Base-by-base conservation (phyloP, 1,140 invertebrate genomes). In the Macrostomum lignano region DNA sequence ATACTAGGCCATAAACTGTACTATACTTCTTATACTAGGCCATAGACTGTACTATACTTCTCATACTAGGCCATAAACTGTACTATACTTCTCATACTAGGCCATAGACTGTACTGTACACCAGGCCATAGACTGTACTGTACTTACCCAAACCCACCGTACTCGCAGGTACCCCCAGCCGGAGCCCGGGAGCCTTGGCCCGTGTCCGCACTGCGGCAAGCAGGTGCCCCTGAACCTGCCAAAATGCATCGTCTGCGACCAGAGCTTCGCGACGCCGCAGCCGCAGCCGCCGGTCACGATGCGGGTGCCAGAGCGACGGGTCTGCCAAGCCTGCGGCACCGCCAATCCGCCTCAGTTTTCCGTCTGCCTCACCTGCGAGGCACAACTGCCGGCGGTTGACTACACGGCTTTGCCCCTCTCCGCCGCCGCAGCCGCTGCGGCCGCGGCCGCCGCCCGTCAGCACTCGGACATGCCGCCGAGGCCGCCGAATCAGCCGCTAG, bases 241-340 rank as follows among this genome's bases (percentile, higher is more conserved):
- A 7, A 45, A 42, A 3, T 56, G 52, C 43, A 40, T 55, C 1
- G 46, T 56, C 2, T 56, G 52, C 44, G 52, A 56, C 32, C n/a
- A n/a, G n/a, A n/a, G n/a, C n/a, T n/a, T n/a, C n/a, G n/a, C n/a
- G n/a, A n/a, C n/a, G n/a, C n/a, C n/a, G n/a, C n/a, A n/a, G n/a
- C n/a, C n/a, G n/a, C n/a, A n/a, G n/a, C 13, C 17, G 3, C 10
- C 11, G 5, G 9, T 9, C 15, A 23, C n/a, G 13, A 20, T 46
- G 4, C 37, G 35, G 22, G 36, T 48, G 13, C 21, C 41, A 7
- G 38, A 44, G n/a, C 41, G 40, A 25, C 17, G 40, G 4, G 35
- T 46, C 4, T 52, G 50, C 31, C 35, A 32, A 1, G 33, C 43
- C 11, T 52, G 50, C 36, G 44, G 45, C 7, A 51, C 48, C 9